Evolutionary conservation across 2,888 invertebrate species (phyloP).

Genomic region (Thymelicus sylvestris): DNA sequence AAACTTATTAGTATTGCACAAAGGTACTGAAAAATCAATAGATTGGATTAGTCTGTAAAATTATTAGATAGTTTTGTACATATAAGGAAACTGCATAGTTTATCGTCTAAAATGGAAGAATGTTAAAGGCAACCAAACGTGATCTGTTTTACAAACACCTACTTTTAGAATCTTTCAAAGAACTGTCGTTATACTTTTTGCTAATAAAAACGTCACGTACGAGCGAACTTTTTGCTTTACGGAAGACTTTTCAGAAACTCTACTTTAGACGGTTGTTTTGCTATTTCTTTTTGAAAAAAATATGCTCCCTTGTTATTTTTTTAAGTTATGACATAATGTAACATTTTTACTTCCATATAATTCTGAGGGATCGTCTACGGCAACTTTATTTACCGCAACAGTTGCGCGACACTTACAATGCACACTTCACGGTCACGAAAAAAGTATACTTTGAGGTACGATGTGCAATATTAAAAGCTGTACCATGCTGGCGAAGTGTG

Average conservation of each 20-base stretch:
- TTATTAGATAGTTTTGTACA: slow-evolving; percentile 9
- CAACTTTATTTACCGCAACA: too few species aligned
- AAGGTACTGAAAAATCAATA: neutral
- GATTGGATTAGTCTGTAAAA: slow-evolving; percentile 3
- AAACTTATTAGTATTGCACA: neutral
- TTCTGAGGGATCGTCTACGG: too few species aligned
- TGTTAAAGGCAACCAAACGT: slow-evolving; percentile 38
- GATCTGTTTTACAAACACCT: slow-evolving; percentile 35
- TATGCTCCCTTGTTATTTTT: too few species aligned
- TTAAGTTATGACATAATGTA: too few species aligned
- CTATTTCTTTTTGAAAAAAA: too few species aligned
- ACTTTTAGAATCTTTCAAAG: slow-evolving; percentile 36
- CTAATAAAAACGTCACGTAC: slow-evolving; percentile 38
- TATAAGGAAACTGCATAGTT: slow-evolving; percentile 35
- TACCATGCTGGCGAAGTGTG: too few species aligned
- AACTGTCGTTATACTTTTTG: slow-evolving; percentile 36
- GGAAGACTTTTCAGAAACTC: slow-evolving; percentile 7
- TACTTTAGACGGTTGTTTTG: neutral
- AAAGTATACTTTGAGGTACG: too few species aligned
- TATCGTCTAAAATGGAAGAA: slow-evolving; percentile 35
- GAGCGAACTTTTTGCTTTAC: slow-evolving; percentile 31
- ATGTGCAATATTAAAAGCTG: too few species aligned
- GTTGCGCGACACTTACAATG: too few species aligned
- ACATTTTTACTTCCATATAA: too few species aligned
- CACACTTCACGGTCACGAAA: too few species aligned